Conservation (phyloP, 2,113 vertebrate genomes). For the Alethe diademata region DNA sequence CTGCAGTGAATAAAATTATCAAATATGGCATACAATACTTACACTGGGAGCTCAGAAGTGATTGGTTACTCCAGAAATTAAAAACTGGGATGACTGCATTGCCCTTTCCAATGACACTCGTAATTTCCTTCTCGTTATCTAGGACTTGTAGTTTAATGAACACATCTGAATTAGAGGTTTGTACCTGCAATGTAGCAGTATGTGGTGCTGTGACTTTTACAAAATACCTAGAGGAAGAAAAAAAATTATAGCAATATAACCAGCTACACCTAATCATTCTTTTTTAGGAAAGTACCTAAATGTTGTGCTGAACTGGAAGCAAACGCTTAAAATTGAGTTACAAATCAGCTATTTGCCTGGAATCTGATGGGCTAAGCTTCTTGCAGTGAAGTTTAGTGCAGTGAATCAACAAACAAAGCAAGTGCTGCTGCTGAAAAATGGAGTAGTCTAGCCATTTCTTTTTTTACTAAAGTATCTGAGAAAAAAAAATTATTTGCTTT, state of each 20-base stretch:
- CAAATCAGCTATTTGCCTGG: not conserved
- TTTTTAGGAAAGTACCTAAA: not conserved
- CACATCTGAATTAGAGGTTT: conserved; percentile 80
- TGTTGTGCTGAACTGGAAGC: not conserved
- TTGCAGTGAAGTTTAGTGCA: not conserved
- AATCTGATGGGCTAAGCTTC: not conserved
- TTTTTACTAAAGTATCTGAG: not conserved
- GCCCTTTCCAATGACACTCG: conserved; percentile 76
- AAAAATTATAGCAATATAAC: not conserved
- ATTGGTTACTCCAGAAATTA: conserved; percentile 73
- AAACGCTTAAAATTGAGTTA: not conserved
- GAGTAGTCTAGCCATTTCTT: not conserved
- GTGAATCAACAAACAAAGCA: not conserved
- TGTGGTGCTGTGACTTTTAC: conserved; percentile 72
- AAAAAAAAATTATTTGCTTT: not conserved
- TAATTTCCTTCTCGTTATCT: conserved; percentile 78
- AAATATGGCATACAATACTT: conserved; percentile 48
- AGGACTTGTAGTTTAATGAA: conserved; percentile 83
- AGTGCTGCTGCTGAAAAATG: not conserved
- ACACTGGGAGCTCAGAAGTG: conserved; percentile 64
- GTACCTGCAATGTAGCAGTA: conserved; percentile 81
- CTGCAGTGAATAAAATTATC: not conserved
- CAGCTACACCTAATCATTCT: not conserved
- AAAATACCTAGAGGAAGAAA: conserved; percentile 72
- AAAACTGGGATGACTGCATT: conserved; percentile 83